A percentile compares a stretch with the other conserved stretches of the same genome.
Conservation (phyloP, 2,888 invertebrate genomes). For the Aphidius colemani region DNA sequence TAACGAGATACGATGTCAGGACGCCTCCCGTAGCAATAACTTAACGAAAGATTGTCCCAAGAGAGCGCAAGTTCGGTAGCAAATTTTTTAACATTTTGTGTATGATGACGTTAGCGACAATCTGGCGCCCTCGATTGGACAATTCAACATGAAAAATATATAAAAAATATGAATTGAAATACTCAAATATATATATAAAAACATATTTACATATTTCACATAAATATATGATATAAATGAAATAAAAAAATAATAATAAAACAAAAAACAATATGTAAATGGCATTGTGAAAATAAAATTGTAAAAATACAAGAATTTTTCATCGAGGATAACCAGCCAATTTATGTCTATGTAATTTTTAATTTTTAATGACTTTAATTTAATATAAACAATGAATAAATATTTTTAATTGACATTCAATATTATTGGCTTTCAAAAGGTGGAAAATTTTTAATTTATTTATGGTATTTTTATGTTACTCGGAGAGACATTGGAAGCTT, state of each 20-base stretch:
- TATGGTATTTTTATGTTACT: too few relatives aligned
- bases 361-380: not conserved
- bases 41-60: constrained; percentile 2
- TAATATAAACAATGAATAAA: too few relatives aligned
- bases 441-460: too few relatives aligned
- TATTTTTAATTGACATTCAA: too few relatives aligned
- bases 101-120: constrained; percentile 10
- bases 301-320: too few relatives aligned
- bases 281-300: too few relatives aligned
- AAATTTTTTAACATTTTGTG: not conserved
- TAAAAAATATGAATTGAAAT: constrained; percentile 1
- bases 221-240: constrained; percentile 9
- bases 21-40: constrained; percentile 25
- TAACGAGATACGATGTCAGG: constrained; percentile 32
- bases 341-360: not conserved
- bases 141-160: constrained; percentile 7
- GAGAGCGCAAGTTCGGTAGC: not conserved
- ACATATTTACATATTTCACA: constrained; percentile 10
- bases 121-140: constrained; percentile 14
- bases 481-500: too few relatives aligned
- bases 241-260: too few relatives aligned
- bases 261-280: too few relatives aligned
- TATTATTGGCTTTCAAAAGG: too few relatives aligned
- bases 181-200: constrained; percentile 1
- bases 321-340: too few relatives aligned